Percentiles rank a stretch among this genome's conserved stretches.
Evolutionary conservation across 2,888 invertebrate genomes (phyloP).

Genomic region (Serripes groenlandicus): DNA sequence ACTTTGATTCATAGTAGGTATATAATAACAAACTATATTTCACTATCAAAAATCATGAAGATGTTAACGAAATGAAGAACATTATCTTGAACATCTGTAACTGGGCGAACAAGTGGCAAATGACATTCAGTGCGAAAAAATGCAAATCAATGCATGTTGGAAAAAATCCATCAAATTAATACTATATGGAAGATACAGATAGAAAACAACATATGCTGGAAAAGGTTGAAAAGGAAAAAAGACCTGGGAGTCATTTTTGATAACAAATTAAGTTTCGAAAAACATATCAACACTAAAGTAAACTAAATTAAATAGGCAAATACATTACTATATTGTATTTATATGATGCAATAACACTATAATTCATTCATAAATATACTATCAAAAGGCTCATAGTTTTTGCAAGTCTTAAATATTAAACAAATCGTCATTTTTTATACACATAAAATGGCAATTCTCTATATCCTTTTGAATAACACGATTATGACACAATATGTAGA

Average conservation of each 20-base stretch:
- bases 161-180: neutral
- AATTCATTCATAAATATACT: neutral
- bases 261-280: neutral
- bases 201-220: neutral
- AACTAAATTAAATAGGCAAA: neutral
- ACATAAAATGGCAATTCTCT: neutral
- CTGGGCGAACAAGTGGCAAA: neutral
- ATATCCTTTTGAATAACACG: no score
- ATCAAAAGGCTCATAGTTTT: neutral
- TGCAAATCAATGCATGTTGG: neutral
- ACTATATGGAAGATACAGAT: neutral
- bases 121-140: neutral
- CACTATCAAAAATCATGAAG: no score
- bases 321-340: neutral
- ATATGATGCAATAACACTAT: neutral
- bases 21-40: no score
- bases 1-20: no score
- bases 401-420: neutral
- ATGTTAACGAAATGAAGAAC: no score
- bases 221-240: neutral
- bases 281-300: neutral
- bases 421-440: neutral
- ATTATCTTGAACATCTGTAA: no score
- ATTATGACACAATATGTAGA: no score
- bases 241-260: neutral